phyloP scores from a whole-genome alignment of 2,113 vertebrate genomes.

The Ochotona curzoniae region DNA sequence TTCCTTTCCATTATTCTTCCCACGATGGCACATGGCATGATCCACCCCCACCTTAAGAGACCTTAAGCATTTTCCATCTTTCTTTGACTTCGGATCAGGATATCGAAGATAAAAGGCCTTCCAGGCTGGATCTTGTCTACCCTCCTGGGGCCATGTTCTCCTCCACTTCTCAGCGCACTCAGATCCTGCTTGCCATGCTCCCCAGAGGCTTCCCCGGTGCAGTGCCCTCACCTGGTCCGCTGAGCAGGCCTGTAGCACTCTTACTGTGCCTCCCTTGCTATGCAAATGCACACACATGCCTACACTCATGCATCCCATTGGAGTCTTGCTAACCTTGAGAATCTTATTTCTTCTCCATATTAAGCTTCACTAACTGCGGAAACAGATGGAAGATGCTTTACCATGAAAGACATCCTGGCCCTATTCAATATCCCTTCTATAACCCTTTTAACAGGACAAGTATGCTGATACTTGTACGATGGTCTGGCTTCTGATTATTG shows the following conservation, averaged over 20 bases:
- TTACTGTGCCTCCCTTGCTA: background rate
- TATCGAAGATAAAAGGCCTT: background rate
- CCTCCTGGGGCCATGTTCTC: fast-evolving
- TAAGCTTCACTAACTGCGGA: background rate
- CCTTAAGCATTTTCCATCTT: background rate
- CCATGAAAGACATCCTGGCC: background rate
- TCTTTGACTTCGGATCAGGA: background rate
- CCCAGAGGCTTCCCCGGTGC: background rate
- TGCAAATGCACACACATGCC: background rate
- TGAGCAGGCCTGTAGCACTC: no score
- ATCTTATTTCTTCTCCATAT: background rate
- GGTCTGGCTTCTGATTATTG: background rate
- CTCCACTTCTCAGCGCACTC: background rate
- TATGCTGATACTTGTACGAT: background rate
- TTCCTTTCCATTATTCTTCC: background rate
- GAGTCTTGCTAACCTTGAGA: background rate
- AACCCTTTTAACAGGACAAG: background rate
- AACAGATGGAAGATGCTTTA: background rate
- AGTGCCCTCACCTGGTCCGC: fast-evolving
- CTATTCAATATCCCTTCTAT: fast-evolving
- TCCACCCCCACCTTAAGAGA: background rate
- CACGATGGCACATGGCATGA: background rate
- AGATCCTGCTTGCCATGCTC: background rate
- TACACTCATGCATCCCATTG: background rate
- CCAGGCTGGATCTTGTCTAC: no score